phyloP scores from a whole-genome alignment of 2,888 invertebrate genomes.

The Trissolcus japonicus region DNA sequence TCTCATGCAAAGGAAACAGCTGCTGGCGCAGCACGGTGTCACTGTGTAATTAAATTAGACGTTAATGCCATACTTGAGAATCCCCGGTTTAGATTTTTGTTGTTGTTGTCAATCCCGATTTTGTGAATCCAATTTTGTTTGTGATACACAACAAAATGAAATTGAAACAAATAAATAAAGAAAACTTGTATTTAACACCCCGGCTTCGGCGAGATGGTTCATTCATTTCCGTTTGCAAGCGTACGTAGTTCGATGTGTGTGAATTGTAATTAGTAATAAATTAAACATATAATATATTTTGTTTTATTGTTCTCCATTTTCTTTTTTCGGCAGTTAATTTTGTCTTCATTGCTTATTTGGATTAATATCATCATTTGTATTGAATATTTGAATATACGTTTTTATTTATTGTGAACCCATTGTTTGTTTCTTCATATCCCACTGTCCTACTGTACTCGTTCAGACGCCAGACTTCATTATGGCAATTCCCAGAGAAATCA shows the following conservation, averaged over 20 bases:
- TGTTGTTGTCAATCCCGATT: constrained; percentile 15
- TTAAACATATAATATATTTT: constrained; percentile 47
- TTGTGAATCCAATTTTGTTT: too few species aligned
- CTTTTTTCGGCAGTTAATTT: constrained; percentile 29
- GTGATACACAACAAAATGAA: constrained; percentile 13
- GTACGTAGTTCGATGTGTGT: constrained; percentile 40
- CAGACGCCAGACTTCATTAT: neutral
- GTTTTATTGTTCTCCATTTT: constrained; percentile 39
- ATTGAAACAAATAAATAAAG: neutral
- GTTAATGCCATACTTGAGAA: constrained; percentile 45
- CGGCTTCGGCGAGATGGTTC: constrained; percentile 16
- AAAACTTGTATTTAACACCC: constrained; percentile 13
- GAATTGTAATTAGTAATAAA: constrained; percentile 52
- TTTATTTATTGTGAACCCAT: constrained; percentile 37
- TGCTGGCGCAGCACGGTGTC: constrained; percentile 73
- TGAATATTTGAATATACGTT: constrained; percentile 43
- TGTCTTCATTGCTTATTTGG: constrained; percentile 18
- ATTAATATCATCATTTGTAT: constrained; percentile 29
- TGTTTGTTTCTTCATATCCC: constrained; percentile 30
- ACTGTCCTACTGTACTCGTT: neutral
- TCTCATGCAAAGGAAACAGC: constrained; percentile 72
- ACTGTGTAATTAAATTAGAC: constrained; percentile 64
- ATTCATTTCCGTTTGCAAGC: constrained; percentile 28
- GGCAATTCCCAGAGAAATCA: constrained; percentile 9
- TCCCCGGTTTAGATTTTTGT: constrained; percentile 27